phyloP scores from a whole-genome alignment of 2,113 vertebrate species.

The Condylura cristata region DNA sequence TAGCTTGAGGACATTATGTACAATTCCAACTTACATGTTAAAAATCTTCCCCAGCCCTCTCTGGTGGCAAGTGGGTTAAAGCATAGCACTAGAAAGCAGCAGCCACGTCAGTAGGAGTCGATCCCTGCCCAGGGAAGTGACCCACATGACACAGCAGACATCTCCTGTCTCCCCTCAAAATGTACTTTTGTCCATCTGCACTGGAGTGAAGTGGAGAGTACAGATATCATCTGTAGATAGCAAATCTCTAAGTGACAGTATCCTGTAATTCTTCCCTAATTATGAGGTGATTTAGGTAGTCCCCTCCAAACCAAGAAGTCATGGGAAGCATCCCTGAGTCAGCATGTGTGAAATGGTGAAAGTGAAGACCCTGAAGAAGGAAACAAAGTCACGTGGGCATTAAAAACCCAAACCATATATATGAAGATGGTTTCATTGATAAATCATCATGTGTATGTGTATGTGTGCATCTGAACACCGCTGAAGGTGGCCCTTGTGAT shows the following conservation, averaged over 20 bases:
- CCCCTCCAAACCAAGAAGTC: neutral
- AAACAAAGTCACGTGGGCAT: neutral
- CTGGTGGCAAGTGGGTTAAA: too few relatives aligned
- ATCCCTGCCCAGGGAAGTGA: too few relatives aligned
- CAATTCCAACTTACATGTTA: neutral
- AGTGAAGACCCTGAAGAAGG: neutral
- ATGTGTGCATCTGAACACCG: neutral
- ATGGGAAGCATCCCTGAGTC: neutral
- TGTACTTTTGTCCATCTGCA: too few relatives aligned
- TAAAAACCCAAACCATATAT: neutral
- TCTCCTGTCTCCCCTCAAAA: too few relatives aligned
- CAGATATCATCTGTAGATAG: neutral
- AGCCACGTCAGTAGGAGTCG: too few relatives aligned
- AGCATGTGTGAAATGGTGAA: neutral
- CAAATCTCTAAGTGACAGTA: neutral
- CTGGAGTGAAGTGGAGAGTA: neutral
- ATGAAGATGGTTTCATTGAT: too few relatives aligned
- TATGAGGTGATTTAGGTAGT: rapidly evolving
- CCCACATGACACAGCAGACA: too few relatives aligned
- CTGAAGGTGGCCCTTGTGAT: neutral
- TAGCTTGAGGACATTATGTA: neutral
- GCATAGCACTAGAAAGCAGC: too few relatives aligned
- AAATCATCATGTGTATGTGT: too few relatives aligned
- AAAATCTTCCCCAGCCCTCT: too few relatives aligned
- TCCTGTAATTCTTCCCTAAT: neutral